A percentile compares a stretch with the other conserved stretches of the same genome.
These are phyloP conservation scores for Caenorhabditis parvicauda DNA, from an alignment of 2,888 invertebrate species.

Conservation along the genomic window DNA sequence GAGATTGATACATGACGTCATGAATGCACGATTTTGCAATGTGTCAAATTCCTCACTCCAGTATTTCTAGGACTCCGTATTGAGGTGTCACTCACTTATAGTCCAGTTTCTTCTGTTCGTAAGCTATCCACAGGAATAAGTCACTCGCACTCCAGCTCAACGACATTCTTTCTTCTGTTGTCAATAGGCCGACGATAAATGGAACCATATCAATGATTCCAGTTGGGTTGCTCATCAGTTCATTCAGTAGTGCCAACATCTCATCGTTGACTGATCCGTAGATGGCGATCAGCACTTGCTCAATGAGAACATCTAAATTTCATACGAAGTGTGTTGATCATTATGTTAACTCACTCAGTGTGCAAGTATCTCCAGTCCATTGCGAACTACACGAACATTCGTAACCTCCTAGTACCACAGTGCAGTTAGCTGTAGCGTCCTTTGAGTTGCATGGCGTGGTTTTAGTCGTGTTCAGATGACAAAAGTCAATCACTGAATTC, in stretches of 20 bases:
- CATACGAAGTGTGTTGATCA: neutral
- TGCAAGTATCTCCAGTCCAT: conserved; percentile 30
- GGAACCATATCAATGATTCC: conserved; percentile 43
- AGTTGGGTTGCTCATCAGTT: conserved; percentile 34
- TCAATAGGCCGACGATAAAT: conserved; percentile 29
- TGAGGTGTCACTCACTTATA: conserved; percentile 9
- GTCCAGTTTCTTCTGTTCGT: conserved; percentile 35
- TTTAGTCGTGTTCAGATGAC: no score
- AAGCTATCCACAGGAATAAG: conserved; percentile 41
- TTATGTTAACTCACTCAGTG: conserved; percentile 17
- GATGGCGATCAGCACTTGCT: conserved; percentile 24
- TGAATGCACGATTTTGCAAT: no score
- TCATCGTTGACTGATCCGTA: conserved; percentile 27
- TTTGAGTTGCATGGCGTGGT: conserved; percentile 22
- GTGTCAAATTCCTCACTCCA: no score
- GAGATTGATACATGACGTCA: no score
- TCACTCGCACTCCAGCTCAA: conserved; percentile 40
- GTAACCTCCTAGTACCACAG: conserved; percentile 17
- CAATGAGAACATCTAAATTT: conserved; percentile 26
- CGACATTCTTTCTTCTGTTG: conserved; percentile 10
- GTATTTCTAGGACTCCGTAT: no score
- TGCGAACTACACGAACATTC: conserved; percentile 27
- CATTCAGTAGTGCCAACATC: conserved; percentile 35
- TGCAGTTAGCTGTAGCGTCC: conserved; percentile 17
- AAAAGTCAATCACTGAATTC: no score